These are phyloP conservation scores for Coluber constrictor DNA, from an alignment of 2,797 vertebrate species.

Conservation along the genomic window DNA sequence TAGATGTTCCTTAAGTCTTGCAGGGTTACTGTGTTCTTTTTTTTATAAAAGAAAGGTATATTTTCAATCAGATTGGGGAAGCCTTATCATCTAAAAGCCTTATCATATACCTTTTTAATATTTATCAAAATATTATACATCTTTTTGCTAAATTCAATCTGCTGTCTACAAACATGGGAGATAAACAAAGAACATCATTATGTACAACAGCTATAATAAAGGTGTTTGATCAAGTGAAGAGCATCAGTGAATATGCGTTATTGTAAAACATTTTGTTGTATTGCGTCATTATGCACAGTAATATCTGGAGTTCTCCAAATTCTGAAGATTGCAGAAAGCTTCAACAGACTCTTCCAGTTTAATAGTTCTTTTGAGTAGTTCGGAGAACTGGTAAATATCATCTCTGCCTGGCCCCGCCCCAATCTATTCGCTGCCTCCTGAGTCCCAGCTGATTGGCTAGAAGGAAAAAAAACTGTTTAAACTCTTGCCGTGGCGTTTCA, in stretches of 20 bases:
- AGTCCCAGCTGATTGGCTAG: too few relatives aligned
- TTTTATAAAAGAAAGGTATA: not conserved
- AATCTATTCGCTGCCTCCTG: too few relatives aligned
- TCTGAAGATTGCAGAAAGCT: not conserved
- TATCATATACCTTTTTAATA: not conserved
- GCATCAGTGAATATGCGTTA: not conserved
- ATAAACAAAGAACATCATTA: not conserved
- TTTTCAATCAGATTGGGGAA: slow-evolving; percentile 14
- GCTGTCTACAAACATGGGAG: not conserved
- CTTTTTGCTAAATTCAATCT: not conserved
- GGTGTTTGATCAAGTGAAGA: not conserved
- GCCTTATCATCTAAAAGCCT: not conserved
- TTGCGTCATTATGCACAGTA: not conserved
- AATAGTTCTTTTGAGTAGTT: not conserved
- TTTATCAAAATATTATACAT: not conserved
- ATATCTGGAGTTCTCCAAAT: not conserved
- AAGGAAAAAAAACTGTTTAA: too few relatives aligned
- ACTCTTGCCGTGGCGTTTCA: too few relatives aligned
- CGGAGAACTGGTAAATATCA: too few relatives aligned
- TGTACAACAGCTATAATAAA: not conserved
- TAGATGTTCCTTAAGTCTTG: slow-evolving; percentile 22
- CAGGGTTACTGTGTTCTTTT: not conserved
- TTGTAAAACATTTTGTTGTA: not conserved
- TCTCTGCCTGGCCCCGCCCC: too few relatives aligned
- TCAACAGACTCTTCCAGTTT: not conserved